These are phyloP conservation scores for Ammodytes dubius DNA, from an alignment of 2,113 vertebrate genomes.

Conservation along the genomic window DNA sequence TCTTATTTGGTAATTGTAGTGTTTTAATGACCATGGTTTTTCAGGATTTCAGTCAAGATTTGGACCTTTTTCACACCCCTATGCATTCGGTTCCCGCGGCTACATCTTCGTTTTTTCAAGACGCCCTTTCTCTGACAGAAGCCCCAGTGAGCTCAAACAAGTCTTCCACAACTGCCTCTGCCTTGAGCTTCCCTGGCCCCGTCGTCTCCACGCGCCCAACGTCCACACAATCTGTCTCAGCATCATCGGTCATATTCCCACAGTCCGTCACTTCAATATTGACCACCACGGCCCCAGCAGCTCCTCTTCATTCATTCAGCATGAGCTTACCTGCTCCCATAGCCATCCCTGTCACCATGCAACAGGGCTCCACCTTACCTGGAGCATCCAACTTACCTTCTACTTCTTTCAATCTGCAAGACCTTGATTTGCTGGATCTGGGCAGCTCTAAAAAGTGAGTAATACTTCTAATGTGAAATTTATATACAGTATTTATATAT, in stretches of 20 bases:
- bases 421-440: constrained; percentile 78
- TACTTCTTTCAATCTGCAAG: constrained; percentile 62
- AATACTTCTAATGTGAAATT: neutral
- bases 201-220: constrained; percentile 63
- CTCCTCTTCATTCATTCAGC: constrained; percentile 26
- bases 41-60: constrained; percentile 71
- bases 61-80: constrained; percentile 85
- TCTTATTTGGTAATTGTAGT: neutral
- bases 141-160: constrained; percentile 27
- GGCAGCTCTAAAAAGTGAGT: constrained; percentile 70
- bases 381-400: constrained; percentile 9
- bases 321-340: neutral
- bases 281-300: neutral
- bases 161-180: constrained; percentile 45
- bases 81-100: constrained; percentile 48
- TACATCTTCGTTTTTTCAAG: constrained; percentile 29
- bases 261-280: constrained; percentile 16
- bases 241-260: constrained; percentile 13
- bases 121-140: constrained; percentile 19
- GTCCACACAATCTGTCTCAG: constrained; percentile 54
- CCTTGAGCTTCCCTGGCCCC: constrained; percentile 34
- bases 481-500: too few relatives aligned
- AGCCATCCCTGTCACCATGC: neutral
- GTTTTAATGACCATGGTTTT: constrained; percentile 1
- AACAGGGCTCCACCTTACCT: constrained; percentile 21